A percentile compares a stretch with the other conserved stretches of the same genome.
Evolutionary conservation across 2,888 invertebrate species (phyloP).

Genomic region (Lithophane semibrunnea): DNA sequence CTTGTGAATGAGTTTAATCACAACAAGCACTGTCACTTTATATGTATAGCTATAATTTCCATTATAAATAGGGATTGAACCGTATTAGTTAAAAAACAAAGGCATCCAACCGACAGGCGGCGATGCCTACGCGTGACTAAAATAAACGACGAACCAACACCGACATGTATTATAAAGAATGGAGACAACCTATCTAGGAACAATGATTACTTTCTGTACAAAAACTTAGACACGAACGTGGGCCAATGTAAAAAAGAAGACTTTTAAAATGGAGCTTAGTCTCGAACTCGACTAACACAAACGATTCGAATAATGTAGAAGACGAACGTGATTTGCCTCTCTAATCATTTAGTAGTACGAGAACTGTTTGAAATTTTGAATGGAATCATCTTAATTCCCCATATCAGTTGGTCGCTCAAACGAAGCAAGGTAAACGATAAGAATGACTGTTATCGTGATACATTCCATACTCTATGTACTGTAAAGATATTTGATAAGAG

Average conservation of each 20-base stretch:
- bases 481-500: constrained; percentile 65
- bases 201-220: constrained; percentile 67
- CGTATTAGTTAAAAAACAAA: constrained; percentile 68
- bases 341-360: constrained; percentile 56
- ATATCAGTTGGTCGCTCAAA: constrained; percentile 57
- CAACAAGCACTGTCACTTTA: constrained; percentile 55
- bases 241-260: constrained; percentile 49
- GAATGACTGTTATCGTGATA: constrained; percentile 69
- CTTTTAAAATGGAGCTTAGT: constrained; percentile 43
- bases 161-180: constrained; percentile 75
- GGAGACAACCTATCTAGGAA: constrained; percentile 71
- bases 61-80: constrained; percentile 35
- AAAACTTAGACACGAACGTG: constrained; percentile 57
- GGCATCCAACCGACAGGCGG: constrained; percentile 80
- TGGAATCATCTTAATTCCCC: constrained; percentile 63
- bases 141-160: constrained; percentile 76
- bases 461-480: constrained; percentile 65
- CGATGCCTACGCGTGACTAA: constrained; percentile 86
- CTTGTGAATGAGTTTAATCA: constrained; percentile 35
- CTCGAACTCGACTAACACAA: constrained; percentile 25
- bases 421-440: constrained; percentile 70
- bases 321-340: constrained; percentile 50
- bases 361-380: constrained; percentile 49
- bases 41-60: constrained; percentile 13
- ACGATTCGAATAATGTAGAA: constrained; percentile 45